Evolutionary conservation across 1,140 invertebrate genomes (phyloP).

Genomic region (Aphaenogaster floridana): DNA sequence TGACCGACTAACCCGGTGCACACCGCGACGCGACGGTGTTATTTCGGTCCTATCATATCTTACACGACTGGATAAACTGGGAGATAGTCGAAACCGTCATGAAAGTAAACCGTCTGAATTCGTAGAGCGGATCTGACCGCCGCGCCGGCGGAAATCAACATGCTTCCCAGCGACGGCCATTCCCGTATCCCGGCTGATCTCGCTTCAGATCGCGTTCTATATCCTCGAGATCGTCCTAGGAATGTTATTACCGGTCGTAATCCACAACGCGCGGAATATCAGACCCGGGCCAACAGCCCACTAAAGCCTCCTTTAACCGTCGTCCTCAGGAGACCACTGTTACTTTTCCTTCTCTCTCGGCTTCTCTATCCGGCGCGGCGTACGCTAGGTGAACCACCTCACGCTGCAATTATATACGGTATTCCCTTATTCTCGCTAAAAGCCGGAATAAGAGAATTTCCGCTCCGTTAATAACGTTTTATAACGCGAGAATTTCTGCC

Average conservation of each 20-base stretch:
- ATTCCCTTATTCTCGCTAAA: constrained; percentile 43
- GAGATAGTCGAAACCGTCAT: constrained; percentile 42
- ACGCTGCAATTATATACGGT: constrained; percentile 40
- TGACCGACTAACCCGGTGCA: not conserved
- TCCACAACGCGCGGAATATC: constrained; percentile 74
- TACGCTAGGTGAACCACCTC: not conserved
- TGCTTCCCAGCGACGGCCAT: constrained; percentile 55
- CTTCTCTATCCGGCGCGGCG: constrained; percentile 35
- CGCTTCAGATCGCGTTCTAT: constrained; percentile 68
- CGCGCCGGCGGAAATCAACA: constrained; percentile 57
- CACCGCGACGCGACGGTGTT: not conserved
- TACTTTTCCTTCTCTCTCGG: constrained; percentile 60
- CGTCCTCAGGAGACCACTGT: constrained; percentile 36
- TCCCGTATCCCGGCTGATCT: constrained; percentile 65
- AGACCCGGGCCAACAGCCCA: constrained; percentile 61
- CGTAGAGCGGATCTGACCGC: constrained; percentile 30
- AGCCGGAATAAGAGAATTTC: constrained; percentile 31
- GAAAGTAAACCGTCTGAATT: constrained; percentile 58
- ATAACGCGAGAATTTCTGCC: constrained; percentile 3
- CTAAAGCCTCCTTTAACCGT: constrained; percentile 73
- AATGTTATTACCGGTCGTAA: constrained; percentile 76
- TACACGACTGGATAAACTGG: not conserved
- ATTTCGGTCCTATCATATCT: constrained; percentile 32
- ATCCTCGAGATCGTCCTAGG: constrained; percentile 67
- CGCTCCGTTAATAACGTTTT: constrained; percentile 38